These are phyloP conservation scores for Sus scrofa DNA, from an alignment of 2,113 vertebrate species.

Conservation along the genomic window DNA sequence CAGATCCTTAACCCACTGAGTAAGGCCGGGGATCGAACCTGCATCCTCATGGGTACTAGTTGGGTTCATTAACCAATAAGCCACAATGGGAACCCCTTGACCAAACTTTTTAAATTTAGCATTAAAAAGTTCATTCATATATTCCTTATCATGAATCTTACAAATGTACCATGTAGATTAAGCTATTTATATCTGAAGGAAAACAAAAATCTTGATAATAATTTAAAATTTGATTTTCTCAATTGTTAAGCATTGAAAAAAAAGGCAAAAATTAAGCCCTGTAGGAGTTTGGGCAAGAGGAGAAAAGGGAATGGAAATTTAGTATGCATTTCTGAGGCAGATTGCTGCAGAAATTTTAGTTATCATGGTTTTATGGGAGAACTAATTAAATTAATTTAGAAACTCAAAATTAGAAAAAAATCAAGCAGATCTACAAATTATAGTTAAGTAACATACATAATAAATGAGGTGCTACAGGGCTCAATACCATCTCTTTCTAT, in stretches of 20 bases:
- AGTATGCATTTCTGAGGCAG: not conserved
- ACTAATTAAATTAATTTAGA: constrained; percentile 41
- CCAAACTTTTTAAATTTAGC: constrained; percentile 2
- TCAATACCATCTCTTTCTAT: not conserved
- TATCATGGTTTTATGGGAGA: not conserved
- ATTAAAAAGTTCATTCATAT: not conserved
- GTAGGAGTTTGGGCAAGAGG: not conserved
- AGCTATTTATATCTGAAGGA: not conserved
- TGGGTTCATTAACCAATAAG: no score
- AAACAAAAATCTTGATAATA: not conserved
- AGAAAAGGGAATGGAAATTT: not conserved
- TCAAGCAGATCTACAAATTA: not conserved
- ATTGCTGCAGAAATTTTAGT: not conserved
- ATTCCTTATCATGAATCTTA: not conserved
- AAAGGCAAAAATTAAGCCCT: not conserved
- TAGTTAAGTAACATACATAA: not conserved
- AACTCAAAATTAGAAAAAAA: constrained; percentile 43
- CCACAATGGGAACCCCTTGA: no score
- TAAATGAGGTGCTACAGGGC: not conserved
- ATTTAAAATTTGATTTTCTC: not conserved
- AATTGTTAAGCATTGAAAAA: not conserved
- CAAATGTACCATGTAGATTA: not conserved
- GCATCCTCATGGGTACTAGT: no score
- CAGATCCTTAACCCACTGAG: no score
- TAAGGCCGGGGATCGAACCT: no score